These are phyloP conservation scores for Bibio marci DNA, from an alignment of 2,888 invertebrate genomes.

Conservation along the genomic window DNA sequence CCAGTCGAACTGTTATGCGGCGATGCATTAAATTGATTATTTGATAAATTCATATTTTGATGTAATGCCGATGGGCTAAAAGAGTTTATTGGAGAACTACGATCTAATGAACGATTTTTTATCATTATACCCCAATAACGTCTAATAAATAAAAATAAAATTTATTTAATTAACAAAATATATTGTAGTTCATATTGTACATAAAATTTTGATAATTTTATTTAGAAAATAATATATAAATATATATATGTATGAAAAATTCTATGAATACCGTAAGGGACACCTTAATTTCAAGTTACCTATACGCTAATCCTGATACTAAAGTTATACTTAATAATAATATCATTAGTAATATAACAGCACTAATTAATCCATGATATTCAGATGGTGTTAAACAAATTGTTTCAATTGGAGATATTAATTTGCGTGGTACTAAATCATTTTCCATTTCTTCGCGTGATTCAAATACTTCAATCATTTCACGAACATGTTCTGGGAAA, in stretches of 20 bases:
- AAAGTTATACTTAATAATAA: constrained; percentile 55
- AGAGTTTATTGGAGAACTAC: constrained; percentile 30
- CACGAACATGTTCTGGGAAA: constrained; percentile 60
- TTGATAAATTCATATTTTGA: constrained; percentile 26
- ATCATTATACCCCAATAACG: constrained; percentile 62
- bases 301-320: constrained; percentile 58
- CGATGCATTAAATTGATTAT: constrained; percentile 16
- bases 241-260: background rate
- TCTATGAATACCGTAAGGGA: background rate
- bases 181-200: no score
- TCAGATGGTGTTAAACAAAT: constrained; percentile 70
- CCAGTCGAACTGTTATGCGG: constrained; percentile 4
- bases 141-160: constrained; percentile 29
- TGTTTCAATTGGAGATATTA: constrained; percentile 41
- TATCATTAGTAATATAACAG: constrained; percentile 57
- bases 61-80: constrained; percentile 27
- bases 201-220: no score
- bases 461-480: constrained; percentile 82
- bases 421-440: constrained; percentile 41
- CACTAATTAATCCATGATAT: constrained; percentile 69
- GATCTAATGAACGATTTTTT: constrained; percentile 43
- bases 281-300: constrained; percentile 31
- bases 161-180: constrained; percentile 2
- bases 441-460: constrained; percentile 53
- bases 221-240: background rate